phyloP scores from a whole-genome alignment of 2,888 invertebrate species.

The Brenthis ino region DNA sequence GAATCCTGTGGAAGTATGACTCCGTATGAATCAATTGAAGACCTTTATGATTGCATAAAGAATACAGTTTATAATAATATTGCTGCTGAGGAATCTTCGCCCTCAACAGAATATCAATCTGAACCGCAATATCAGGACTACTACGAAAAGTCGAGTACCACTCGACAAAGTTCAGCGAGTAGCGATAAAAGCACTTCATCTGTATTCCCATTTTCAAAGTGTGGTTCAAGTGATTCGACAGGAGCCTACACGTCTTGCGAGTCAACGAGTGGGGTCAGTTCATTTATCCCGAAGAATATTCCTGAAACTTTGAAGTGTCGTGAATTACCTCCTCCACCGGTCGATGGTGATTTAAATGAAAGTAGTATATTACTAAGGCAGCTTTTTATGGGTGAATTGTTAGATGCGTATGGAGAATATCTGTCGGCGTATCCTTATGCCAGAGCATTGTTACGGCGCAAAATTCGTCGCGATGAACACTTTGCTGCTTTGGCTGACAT shows the following conservation, averaged over 20 bases:
- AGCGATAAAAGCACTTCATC: constrained; percentile 78
- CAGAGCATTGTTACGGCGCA: constrained; percentile 83
- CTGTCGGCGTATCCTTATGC: constrained; percentile 83
- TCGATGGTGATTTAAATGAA: constrained; percentile 60
- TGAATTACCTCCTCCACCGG: constrained; percentile 67
- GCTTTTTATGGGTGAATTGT: constrained; percentile 84
- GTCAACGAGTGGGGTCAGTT: constrained; percentile 74
- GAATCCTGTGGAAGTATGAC: constrained; percentile 77
- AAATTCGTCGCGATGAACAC: constrained; percentile 84
- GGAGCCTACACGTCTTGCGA: constrained; percentile 75
- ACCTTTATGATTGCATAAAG: constrained; percentile 77
- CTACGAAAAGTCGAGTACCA: constrained; percentile 68
- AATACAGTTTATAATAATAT: constrained; percentile 70
- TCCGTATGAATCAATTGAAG: constrained; percentile 78
- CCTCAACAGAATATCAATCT: constrained; percentile 70
- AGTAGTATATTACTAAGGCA: constrained; percentile 78
- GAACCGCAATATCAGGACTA: constrained; percentile 74
- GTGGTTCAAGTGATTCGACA: constrained; percentile 75
- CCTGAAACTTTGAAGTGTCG: constrained; percentile 66
- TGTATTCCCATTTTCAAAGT: constrained; percentile 78
- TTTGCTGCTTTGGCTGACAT: constrained; percentile 86
- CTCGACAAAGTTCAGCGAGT: constrained; percentile 73
- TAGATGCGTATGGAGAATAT: constrained; percentile 86
- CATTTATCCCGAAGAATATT: constrained; percentile 64
- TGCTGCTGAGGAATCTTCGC: constrained; percentile 69